phyloP scores from a whole-genome alignment of 2,797 vertebrate genomes.

The Cercopithecus mitis region DNA sequence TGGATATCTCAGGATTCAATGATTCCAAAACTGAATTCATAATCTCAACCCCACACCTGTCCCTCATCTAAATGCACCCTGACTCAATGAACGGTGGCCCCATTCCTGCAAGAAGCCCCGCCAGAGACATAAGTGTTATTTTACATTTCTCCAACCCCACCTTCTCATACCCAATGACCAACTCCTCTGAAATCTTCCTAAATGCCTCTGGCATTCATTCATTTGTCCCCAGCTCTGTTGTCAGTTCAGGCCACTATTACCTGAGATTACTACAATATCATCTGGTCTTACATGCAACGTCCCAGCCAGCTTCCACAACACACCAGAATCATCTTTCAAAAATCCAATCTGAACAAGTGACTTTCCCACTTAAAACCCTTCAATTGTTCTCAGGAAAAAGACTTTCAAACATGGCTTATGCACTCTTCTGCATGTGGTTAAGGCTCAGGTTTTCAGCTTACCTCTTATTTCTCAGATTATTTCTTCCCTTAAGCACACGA shows the following conservation, averaged over 20 bases:
- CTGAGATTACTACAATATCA: neutral
- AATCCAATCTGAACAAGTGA: neutral
- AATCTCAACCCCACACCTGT: neutral
- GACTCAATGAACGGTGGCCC: neutral
- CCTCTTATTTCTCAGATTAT: neutral
- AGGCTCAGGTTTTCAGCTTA: constrained; percentile 2
- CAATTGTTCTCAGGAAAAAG: neutral
- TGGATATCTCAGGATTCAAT: neutral
- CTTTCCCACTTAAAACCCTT: neutral
- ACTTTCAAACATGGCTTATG: neutral
- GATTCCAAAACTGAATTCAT: constrained; percentile 28
- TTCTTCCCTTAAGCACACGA: neutral
- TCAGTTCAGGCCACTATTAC: neutral
- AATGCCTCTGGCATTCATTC: neutral
- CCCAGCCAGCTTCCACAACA: neutral
- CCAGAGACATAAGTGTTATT: neutral
- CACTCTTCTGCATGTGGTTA: neutral
- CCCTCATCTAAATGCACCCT: neutral
- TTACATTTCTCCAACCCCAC: neutral
- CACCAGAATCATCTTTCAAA: neutral
- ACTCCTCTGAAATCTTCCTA: neutral
- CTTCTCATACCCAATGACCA: neutral
- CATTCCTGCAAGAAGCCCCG: neutral
- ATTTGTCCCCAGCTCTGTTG: neutral
- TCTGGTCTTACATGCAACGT: neutral